Base-by-base conservation (phyloP, 1,140 invertebrate species). In the Orussus abietinus region DNA sequence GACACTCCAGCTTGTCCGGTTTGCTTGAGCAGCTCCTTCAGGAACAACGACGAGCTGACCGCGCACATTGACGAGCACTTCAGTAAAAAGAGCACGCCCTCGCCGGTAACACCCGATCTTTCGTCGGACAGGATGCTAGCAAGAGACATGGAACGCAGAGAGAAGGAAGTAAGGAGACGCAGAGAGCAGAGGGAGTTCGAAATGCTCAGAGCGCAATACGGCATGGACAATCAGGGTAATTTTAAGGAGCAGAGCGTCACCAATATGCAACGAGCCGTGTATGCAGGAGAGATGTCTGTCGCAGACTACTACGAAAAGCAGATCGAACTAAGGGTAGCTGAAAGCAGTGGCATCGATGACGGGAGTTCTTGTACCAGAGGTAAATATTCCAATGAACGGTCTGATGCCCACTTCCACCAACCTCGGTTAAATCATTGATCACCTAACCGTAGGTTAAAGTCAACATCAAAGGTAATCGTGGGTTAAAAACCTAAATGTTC, bases 171-270 rank as follows among this genome's bases (percentile, higher is more conserved):
- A 1, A 76, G 84, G 54, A 78, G 77, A 36, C 74, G 82, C 40
- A 70, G 84, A 25, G 87, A 92, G 60, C 82, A 89, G 55, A 77
- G 83, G 41, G 88, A 91, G 64, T 91, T 90, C 66, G 84, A 88
- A 56, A 69, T 88, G 65, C 61, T 91, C 9, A 77, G 86, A 54
- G 88, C 86, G 7, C 85, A 89, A 59, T 91, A 91, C 68, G 90
- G 90, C 1, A 92, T 92, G 89, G 88, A 90, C 54, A 86, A 89
- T 69, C 84, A 88, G 53, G 83, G 82, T 19, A 86, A 85, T 53
- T 89, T 87, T 70, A 79, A 82, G 22, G 85, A 88, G 53, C 87
- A 92, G 49, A 88, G 86, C 38, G 81, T 88, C 1, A 83, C 81
- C 15, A 87, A 88, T 63, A 82, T 94, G 77, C 85, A 90, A 61